phyloP scores from a whole-genome alignment of 2,113 vertebrate species.

The Mormyrus iriodes region DNA sequence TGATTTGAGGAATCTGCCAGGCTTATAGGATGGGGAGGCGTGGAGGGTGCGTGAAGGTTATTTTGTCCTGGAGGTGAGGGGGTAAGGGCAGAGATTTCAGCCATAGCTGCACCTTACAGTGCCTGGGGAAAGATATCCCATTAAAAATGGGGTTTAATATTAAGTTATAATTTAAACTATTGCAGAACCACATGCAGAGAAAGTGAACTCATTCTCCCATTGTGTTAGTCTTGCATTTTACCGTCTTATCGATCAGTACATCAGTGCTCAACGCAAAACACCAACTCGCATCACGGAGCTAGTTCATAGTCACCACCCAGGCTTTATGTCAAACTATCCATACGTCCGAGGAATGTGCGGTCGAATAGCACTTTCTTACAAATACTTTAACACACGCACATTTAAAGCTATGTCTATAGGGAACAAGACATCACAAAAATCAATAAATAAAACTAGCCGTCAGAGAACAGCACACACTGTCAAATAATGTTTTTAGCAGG shows the following conservation, averaged over 20 bases:
- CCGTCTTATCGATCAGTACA: background rate
- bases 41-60: constrained; percentile 44
- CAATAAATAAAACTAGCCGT: background rate
- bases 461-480: background rate
- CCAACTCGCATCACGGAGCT: background rate
- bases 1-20: constrained; percentile 33
- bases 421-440: background rate
- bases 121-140: constrained; percentile 31
- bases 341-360: background rate
- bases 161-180: background rate
- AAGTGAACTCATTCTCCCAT: background rate
- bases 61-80: constrained; percentile 49
- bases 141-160: background rate
- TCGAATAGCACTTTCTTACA: background rate
- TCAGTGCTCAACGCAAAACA: background rate
- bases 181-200: background rate
- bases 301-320: background rate
- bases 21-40: constrained; percentile 25
- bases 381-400: background rate
- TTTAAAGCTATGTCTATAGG: background rate
- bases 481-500: background rate
- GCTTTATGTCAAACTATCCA: background rate
- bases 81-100: constrained; percentile 59
- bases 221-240: background rate
- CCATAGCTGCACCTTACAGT: constrained; percentile 52